Percentiles rank a stretch among this genome's conserved stretches.
phyloP scores from a whole-genome alignment of 2,113 vertebrate genomes.

The Prietella phreatophila region DNA sequence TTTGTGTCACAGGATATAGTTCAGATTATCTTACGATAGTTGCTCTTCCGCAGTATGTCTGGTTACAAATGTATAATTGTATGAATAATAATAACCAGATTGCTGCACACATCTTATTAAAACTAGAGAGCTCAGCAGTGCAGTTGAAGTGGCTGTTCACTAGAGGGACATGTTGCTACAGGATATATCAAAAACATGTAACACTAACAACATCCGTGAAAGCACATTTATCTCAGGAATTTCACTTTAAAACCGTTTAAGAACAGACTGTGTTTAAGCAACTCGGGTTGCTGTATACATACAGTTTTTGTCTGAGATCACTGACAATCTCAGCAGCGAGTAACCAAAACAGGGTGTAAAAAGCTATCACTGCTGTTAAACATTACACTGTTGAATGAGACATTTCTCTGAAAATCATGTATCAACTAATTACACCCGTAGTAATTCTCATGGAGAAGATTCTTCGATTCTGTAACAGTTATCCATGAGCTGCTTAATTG shows the following conservation, averaged over 20 bases:
- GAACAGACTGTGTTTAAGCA: background rate
- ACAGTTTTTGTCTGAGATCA: background rate
- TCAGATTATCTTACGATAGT: background rate
- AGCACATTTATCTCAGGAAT: background rate
- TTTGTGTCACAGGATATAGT: background rate
- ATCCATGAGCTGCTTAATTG: background rate
- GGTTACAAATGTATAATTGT: background rate
- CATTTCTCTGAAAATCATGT: background rate
- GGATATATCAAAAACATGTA: background rate
- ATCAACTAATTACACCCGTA: background rate
- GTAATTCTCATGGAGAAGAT: background rate
- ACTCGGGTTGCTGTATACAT: background rate
- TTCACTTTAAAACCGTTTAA: background rate
- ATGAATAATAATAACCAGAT: background rate
- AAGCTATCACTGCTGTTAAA: background rate
- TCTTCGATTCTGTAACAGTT: background rate
- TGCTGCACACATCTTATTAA: background rate
- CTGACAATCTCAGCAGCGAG: background rate
- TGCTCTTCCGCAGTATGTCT: background rate
- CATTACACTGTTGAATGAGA: background rate
- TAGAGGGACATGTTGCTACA: conserved; percentile 29
- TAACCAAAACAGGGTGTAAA: background rate
- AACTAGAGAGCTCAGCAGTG: background rate
- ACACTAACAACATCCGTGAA: background rate
- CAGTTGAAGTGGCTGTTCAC: conserved; percentile 17